Evolutionary conservation across 1,140 invertebrate species (phyloP), one percentile per base, ranked within the genome.

Genomic region (Branchinecta lynchi): DNA sequence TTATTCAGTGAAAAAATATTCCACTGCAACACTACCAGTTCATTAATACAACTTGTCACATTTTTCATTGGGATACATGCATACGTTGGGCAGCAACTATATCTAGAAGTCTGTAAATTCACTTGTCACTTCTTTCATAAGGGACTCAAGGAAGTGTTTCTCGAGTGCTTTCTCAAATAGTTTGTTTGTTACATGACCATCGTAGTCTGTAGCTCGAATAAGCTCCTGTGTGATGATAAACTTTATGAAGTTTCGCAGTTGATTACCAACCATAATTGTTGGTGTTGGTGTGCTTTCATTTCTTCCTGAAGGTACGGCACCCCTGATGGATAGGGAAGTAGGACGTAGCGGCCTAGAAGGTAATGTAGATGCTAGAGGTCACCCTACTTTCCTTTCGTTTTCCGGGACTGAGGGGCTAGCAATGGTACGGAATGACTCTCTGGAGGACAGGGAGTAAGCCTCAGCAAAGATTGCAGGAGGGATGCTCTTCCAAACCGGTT

Each of bases 271-370:
- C n/a, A 51, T 9, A 51, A 51, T 51, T 51, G 46, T 51, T 9
- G 46, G 46, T 51, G 46, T 51, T 51, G 46, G 46, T 51, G 46
- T 9, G 9, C n/a, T 51, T 51, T 9, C n/a, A 51, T 51, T 51
- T 51, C 46, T 51, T 51, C 46, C n/a, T 51, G 46, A n/a, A 51
- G 9, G 46, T 51, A 9, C 46, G n/a, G 46, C n/a, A 51, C 46
- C 46, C n/a, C 46, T 51, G n/a, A 51, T 51, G n/a, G 46, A 51
- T 51, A 51, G n/a, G 46, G 46, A 51, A n/a, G 46, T 51, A 51
- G 46, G 46, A 9, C 46, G n/a, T 51, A 9, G 9, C n/a, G 46
- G 46, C n/a, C n/a, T 51, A 9, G n/a, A 51, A 51, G 46, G 46
- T 9, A 51, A 51, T 51, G n/a, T 9, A 51, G 9, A 9, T 51